Conservation (phyloP, 2,888 invertebrate genomes). For the Amitus sp. region DNA sequence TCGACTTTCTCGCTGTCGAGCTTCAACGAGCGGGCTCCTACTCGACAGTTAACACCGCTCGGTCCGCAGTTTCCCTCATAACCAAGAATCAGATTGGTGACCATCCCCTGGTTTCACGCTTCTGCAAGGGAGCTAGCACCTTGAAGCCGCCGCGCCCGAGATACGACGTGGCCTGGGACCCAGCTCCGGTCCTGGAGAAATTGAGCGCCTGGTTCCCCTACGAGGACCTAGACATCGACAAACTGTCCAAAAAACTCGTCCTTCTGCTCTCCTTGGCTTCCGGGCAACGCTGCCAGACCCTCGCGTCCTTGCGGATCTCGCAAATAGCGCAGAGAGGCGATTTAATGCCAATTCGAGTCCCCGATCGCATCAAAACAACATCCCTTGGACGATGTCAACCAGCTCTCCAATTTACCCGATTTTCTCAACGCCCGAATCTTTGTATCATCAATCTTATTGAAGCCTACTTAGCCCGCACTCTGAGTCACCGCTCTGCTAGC, state of each 20-base stretch:
- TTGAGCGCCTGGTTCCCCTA: slow-evolving; percentile 15
- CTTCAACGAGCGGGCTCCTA: not conserved
- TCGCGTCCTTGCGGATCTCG: slow-evolving; percentile 19
- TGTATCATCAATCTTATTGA: slow-evolving; percentile 6
- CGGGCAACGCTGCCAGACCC: slow-evolving; percentile 34
- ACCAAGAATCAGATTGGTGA: not conserved
- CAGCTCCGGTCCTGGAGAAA: slow-evolving; percentile 40
- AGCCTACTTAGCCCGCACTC: not conserved
- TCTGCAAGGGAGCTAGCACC: slow-evolving; percentile 40
- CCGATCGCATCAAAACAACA: not conserved
- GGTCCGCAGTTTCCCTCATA: not conserved
- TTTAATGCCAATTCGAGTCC: slow-evolving; percentile 19
- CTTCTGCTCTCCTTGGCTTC: slow-evolving; percentile 30
- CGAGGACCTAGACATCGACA: slow-evolving; percentile 6
- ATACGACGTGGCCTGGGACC: slow-evolving; percentile 44
- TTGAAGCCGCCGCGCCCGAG: slow-evolving; percentile 33
- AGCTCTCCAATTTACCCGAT: slow-evolving; percentile 10
- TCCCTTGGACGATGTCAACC: slow-evolving; percentile 11
- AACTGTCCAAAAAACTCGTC: slow-evolving; percentile 27
- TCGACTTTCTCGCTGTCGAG: not conserved
- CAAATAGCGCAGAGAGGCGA: slow-evolving; percentile 12
- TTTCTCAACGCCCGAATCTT: slow-evolving; percentile 5
- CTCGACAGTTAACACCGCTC: slow-evolving; percentile 75
- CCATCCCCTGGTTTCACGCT: slow-evolving; percentile 6
- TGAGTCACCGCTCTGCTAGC: not conserved